A percentile compares a stretch with the other conserved stretches of the same genome.
phyloP scores from a whole-genome alignment of 2,113 vertebrate genomes.

The Microtus pennsylvanicus region DNA sequence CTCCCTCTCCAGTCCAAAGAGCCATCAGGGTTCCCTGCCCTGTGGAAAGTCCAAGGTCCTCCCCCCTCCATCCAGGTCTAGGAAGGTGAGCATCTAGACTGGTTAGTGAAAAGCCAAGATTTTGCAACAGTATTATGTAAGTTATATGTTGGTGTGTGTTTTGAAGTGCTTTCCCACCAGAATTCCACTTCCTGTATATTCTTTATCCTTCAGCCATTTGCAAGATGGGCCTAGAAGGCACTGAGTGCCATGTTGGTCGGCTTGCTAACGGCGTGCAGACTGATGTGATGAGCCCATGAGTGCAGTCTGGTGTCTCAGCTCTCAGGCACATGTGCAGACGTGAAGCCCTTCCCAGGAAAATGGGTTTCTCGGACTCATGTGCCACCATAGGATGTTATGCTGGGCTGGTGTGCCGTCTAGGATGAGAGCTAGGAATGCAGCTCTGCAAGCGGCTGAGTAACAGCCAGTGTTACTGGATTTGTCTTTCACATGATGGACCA shows the following conservation, averaged over 20 bases:
- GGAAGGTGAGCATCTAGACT: too few relatives aligned
- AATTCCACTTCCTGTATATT: background rate
- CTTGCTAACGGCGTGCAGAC: background rate
- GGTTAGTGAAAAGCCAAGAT: conserved; percentile 2
- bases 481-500: background rate
- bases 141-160: conserved; percentile 13
- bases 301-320: background rate
- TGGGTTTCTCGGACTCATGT: background rate
- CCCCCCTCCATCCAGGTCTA: too few relatives aligned
- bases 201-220: background rate
- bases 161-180: background rate
- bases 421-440: background rate
- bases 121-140: background rate
- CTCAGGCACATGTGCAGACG: background rate
- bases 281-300: background rate
- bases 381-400: background rate
- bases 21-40: too few relatives aligned
- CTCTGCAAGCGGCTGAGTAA: background rate
- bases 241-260: background rate
- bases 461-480: background rate
- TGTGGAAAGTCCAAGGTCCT: too few relatives aligned
- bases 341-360: background rate
- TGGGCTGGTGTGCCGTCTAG: background rate
- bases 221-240: background rate
- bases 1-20: too few relatives aligned